Conservation (phyloP, 2,113 vertebrate species). For the Octodon degus region DNA sequence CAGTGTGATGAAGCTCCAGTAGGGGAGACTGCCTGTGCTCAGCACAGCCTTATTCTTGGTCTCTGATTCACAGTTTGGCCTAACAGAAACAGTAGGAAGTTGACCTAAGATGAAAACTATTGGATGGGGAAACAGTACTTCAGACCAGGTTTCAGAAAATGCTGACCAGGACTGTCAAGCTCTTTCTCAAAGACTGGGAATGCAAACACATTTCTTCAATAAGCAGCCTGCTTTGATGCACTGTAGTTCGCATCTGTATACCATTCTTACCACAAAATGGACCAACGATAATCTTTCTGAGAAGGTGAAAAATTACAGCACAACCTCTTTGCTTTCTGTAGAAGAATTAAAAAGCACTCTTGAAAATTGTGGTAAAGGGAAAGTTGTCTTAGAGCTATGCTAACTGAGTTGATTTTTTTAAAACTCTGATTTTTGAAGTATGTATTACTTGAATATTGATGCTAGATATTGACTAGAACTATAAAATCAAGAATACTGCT, state of each 20-base stretch:
- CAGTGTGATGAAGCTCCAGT: conserved; percentile 97
- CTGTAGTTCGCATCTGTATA: conserved; percentile 97
- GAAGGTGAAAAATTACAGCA: conserved; percentile 93
- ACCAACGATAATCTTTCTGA: conserved; percentile 93
- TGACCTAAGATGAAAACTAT: conserved; percentile 96
- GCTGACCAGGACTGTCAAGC: conserved; percentile 97
- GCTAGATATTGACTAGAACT: neutral
- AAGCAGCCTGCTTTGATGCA: conserved; percentile 95
- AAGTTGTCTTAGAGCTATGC: conserved; percentile 85
- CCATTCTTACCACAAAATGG: conserved; percentile 95
- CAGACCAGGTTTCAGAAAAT: conserved; percentile 97
- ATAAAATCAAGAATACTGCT: conserved; percentile 72
- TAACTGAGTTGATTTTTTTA: conserved; percentile 60
- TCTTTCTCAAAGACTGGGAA: conserved; percentile 94
- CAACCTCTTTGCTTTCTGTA: conserved; percentile 95
- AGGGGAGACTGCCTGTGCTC: conserved; percentile 90
- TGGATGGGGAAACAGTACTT: conserved; percentile 94
- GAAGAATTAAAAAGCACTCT: conserved; percentile 94
- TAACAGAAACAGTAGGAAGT: conserved; percentile 98
- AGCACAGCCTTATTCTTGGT: conserved; percentile 91
- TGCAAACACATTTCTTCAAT: conserved; percentile 96
- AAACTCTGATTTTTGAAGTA: conserved; percentile 61
- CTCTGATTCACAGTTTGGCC: conserved; percentile 91
- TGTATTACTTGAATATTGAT: conserved; percentile 70
- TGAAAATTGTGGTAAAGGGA: conserved; percentile 85